These are phyloP conservation scores for Columba livia DNA, from an alignment of 2,113 vertebrate genomes.

Conservation along the genomic window DNA sequence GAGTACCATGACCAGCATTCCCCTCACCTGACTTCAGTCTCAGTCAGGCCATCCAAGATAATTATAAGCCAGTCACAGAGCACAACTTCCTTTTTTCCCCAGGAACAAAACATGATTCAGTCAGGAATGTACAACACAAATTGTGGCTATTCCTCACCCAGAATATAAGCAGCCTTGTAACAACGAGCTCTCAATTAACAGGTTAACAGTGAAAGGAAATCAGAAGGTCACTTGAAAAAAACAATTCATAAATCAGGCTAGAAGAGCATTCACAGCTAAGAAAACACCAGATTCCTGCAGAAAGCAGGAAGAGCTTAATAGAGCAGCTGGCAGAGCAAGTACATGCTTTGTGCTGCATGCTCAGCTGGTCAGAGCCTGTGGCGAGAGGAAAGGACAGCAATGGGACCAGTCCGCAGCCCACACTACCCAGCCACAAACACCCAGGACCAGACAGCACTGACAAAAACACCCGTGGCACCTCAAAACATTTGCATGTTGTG, in stretches of 20 bases:
- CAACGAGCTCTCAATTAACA: neutral
- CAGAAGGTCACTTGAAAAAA: neutral
- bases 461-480: neutral
- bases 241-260: neutral
- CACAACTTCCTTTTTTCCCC: neutral
- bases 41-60: rapidly evolving
- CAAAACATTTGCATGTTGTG: neutral
- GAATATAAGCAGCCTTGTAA: neutral
- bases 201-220: neutral
- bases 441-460: neutral
- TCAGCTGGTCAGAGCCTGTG: neutral
- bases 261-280: neutral
- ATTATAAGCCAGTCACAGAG: neutral
- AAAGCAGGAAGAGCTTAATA: neutral
- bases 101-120: neutral
- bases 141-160: neutral
- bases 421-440: neutral
- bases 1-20: neutral
- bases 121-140: neutral
- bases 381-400: neutral
- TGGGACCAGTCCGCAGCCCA: neutral
- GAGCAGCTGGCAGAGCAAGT: neutral
- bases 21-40: neutral
- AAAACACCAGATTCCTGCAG: neutral
- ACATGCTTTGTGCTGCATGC: neutral